phyloP scores from a whole-genome alignment of 2,888 invertebrate species.

The Caenorhabditis sulstoni region DNA sequence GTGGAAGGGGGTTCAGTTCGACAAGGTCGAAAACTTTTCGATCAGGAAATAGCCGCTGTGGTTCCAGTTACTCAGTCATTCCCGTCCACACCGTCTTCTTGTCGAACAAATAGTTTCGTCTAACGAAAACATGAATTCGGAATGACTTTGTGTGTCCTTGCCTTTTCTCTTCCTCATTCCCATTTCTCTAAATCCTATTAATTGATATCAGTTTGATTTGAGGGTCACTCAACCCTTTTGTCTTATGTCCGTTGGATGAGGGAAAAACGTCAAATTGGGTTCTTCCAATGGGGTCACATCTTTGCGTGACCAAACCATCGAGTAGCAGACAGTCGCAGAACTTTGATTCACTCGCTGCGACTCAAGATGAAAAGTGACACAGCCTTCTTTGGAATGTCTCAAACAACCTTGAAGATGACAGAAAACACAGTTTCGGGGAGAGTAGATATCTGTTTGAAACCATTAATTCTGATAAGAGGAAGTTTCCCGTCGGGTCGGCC shows the following conservation, averaged over 20 bases:
- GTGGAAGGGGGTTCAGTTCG: constrained; percentile 34
- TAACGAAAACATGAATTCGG: constrained; percentile 50
- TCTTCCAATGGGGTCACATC: background rate
- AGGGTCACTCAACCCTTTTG: constrained; percentile 31
- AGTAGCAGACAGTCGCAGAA: constrained; percentile 22
- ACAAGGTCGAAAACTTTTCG: constrained; percentile 29
- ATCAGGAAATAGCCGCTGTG: constrained; percentile 19
- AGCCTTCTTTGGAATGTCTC: constrained; percentile 22
- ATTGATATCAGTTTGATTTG: constrained; percentile 41
- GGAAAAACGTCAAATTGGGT: constrained; percentile 15
- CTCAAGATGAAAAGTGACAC: constrained; percentile 10
- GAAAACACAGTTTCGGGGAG: constrained; percentile 27
- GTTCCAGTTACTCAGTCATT: constrained; percentile 42
- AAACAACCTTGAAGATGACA: constrained; percentile 47
- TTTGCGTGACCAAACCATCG: constrained; percentile 38
- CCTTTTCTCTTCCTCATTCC: constrained; percentile 1
- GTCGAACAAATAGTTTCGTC: constrained; percentile 34
- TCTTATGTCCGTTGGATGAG: constrained; percentile 27
- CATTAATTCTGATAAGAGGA: constrained; percentile 37
- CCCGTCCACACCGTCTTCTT: too few species aligned
- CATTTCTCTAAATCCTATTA: constrained; percentile 14
- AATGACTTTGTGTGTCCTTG: constrained; percentile 54
- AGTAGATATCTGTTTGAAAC: constrained; percentile 42
- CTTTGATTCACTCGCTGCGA: constrained; percentile 45
- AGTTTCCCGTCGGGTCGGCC: constrained; percentile 16